Evolutionary conservation across 2,113 vertebrate genomes (phyloP), one percentile per base, ranked within the genome.

Genomic region (Otus sunia): DNA sequence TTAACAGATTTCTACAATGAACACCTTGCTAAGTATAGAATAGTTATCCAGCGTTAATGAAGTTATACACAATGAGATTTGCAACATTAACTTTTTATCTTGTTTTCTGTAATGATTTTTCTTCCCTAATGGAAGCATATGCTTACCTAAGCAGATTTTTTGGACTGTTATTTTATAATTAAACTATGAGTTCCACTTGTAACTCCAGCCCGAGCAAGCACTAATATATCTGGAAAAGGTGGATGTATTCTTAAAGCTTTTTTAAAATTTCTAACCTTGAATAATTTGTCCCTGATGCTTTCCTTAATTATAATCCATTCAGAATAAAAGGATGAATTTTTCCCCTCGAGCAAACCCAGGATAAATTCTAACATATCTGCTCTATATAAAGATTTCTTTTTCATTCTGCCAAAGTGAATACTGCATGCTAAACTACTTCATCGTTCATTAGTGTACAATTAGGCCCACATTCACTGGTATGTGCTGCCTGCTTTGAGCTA

Each of bases 61-160:
- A 93, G 63, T 82, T 95, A 56, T 86, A 86, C 53, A 73, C 22
- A 96, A 95, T 90, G 69, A 88, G 91, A 96, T 95, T 84, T 93
- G 88, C 94, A 92, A 90, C 95, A 95, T 96, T 96, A 97, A 95
- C 83, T 95, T 97, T 95, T 96, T 92, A 92, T 94, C 95, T 97
- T 96, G 60, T 88, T 96, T 96, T 93, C 71, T 62, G 36, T 81
- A 95, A 96, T 91, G 77, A 92, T 92, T 96, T 97, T 95, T 95
- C 82, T 95, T 95, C 63, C 89, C 60, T 92, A 95, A 88, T 88
- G 85, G 87, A 93, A 95, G 81, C 29, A 69, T 39, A 32, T 66
- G 92, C 94, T 95, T 95, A 94, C 60, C 79, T 88, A 93, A 95
- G 91, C 94, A 96, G 72, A 53, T 78, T 94, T 93, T 90, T 94